Evolutionary conservation across 1,140 invertebrate species (phyloP).

Genomic region (Eumaeus atala): DNA sequence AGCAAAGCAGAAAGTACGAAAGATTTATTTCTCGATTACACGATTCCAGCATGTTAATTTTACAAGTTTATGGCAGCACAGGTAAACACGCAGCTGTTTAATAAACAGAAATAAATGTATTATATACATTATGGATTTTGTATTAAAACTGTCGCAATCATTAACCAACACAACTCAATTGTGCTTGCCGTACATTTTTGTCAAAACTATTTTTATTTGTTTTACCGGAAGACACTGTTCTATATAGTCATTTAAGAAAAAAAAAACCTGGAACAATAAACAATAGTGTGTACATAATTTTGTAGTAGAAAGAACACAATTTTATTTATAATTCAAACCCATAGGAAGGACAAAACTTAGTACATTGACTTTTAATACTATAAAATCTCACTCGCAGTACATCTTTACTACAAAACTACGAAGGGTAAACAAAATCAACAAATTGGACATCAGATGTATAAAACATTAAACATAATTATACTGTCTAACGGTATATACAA

Average conservation of each 20-base stretch:
- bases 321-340: too few species aligned
- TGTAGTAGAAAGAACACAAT: too few species aligned
- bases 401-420: background rate
- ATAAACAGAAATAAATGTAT: conserved; percentile 11
- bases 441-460: background rate
- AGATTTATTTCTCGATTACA: conserved; percentile 5
- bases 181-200: background rate
- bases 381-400: conserved; percentile 5
- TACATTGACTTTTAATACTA: background rate
- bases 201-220: too few species aligned
- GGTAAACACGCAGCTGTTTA: conserved; percentile 6
- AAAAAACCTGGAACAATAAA: too few species aligned
- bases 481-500: conserved; percentile 6
- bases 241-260: too few species aligned
- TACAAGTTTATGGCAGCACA: conserved; percentile 5
- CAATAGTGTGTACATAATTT: too few species aligned
- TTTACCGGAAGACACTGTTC: too few species aligned
- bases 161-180: conserved; percentile 1
- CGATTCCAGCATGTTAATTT: conserved; percentile 7
- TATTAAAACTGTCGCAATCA: conserved; percentile 1
- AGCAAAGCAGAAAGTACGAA: background rate
- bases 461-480: conserved; percentile 6
- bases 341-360: too few species aligned
- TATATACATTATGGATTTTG: conserved; percentile 3
- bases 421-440: too few species aligned